Evolutionary conservation across 1,140 invertebrate genomes (phyloP).

Genomic region (Nasonia longicornis): DNA sequence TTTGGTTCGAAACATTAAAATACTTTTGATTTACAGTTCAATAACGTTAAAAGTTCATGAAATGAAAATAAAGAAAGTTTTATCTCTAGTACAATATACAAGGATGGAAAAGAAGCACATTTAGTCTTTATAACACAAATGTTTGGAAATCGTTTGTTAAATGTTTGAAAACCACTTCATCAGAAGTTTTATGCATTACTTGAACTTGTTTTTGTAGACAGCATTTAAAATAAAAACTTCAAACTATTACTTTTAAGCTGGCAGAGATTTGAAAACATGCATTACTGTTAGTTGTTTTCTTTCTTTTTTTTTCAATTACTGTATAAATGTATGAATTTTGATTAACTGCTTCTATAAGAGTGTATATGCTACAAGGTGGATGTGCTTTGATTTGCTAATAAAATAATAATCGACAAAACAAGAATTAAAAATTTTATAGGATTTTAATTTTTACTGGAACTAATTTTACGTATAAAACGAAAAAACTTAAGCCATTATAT

Average conservation of each 20-base stretch:
- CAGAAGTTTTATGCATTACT: slow-evolving; percentile 31
- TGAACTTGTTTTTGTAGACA: background rate
- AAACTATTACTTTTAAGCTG: slow-evolving; percentile 22
- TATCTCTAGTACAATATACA: slow-evolving; percentile 13
- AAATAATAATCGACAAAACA: slow-evolving; percentile 37
- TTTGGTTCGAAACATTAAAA: slow-evolving; percentile 14
- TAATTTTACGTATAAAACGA: slow-evolving; percentile 16
- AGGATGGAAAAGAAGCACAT: slow-evolving; percentile 39
- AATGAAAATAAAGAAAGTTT: slow-evolving; percentile 23
- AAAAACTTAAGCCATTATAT: slow-evolving; percentile 20
- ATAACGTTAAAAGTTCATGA: slow-evolving; percentile 25
- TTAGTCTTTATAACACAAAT: slow-evolving; percentile 25
- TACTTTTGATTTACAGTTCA: slow-evolving; percentile 10
- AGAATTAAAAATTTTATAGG: slow-evolving; percentile 30
- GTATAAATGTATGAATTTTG: background rate
- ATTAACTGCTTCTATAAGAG: slow-evolving; percentile 6
- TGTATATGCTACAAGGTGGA: slow-evolving; percentile 29
- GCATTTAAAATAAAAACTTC: slow-evolving; percentile 24
- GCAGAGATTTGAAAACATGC: slow-evolving; percentile 37
- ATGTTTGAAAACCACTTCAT: slow-evolving; percentile 25
- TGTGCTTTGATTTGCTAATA: slow-evolving; percentile 33
- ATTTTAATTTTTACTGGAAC: slow-evolving; percentile 14
- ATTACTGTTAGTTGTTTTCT: slow-evolving; percentile 26
- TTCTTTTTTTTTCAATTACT: background rate
- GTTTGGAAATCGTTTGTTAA: slow-evolving; percentile 9